Evolutionary conservation across 1,140 invertebrate genomes (phyloP).

Genomic region (Oryctes rhinoceros): DNA sequence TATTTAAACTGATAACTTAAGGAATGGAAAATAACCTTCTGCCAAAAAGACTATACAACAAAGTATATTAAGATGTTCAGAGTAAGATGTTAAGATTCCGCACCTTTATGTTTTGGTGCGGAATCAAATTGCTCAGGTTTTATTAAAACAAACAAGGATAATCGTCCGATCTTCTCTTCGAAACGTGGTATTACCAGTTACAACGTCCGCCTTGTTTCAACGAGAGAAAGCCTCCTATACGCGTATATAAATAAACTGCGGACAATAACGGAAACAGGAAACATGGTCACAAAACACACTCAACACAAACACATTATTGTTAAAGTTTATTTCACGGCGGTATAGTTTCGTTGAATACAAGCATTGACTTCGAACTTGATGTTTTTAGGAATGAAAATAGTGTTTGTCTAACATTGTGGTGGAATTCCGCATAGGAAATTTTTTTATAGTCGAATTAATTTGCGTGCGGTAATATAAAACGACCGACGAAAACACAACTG

Average conservation of each 20-base stretch:
- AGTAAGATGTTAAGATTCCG: too few relatives aligned
- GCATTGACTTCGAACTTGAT: background rate
- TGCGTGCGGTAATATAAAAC: too few relatives aligned
- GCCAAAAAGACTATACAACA: too few relatives aligned
- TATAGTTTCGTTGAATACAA: background rate
- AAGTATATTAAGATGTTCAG: too few relatives aligned
- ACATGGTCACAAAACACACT: conserved; percentile 18
- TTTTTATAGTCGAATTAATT: background rate
- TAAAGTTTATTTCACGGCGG: background rate
- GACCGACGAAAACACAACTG: too few relatives aligned
- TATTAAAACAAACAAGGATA: too few relatives aligned
- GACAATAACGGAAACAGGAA: conserved; percentile 18
- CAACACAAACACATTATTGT: background rate
- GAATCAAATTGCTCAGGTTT: too few relatives aligned
- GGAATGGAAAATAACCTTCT: too few relatives aligned
- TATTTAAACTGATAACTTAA: too few relatives aligned
- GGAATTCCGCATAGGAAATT: background rate
- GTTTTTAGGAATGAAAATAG: background rate
- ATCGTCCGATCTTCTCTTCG: too few relatives aligned
- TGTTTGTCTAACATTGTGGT: background rate
- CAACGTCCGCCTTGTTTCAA: background rate
- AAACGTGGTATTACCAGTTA: too few relatives aligned
- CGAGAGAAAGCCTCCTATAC: background rate
- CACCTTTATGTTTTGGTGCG: too few relatives aligned
- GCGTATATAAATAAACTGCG: background rate